Base-by-base conservation (phyloP, 2,888 invertebrate genomes). In the Quadroppia sp. region DNA sequence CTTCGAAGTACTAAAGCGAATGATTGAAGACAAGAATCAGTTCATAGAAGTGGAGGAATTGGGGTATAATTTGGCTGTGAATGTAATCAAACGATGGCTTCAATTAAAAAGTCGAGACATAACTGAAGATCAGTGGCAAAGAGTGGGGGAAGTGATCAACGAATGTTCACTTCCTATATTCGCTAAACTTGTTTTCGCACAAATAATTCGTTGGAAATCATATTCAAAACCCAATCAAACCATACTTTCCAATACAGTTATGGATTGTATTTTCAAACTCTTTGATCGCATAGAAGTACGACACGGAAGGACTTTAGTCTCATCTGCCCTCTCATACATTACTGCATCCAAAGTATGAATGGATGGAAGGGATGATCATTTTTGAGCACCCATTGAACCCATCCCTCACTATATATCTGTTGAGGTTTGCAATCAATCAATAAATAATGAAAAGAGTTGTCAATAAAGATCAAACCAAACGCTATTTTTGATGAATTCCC, bases 221-320 rank as follows among this genome's bases (percentile, higher is more conserved):
- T 98, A 97, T 82, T 95, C 95, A 0, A 91, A 92, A 79, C 28
- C 69, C 6, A 69, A 28, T 69, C 53, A 56, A 6, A 59, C 56
- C 9, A 23, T 56, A 15, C 84, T 99, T 32, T 94, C 95, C 0
- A 92, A 90, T 23, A 94, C 92, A 0, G 95, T 97, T 0, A 95
- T 95, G 91, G 96, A 96, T 82, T 93, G 93, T 28, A 97, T 97
- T 80, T 94, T 94, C 90, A 91, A 95, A 89, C 85, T 97, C 17
- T 96, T 94, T 81, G 95, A 96, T 81, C 86, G 94, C 78, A 94
- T 97, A 77, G 97, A 97, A 82, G 94, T 93, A 80, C 94, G 95
- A 85, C 94, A 94, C 80, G 95, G 95, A 0, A 88, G 93, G 77
- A 89, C 94, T 0, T 84, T 96, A 56, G 95, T 95, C 0, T 94